Evolutionary conservation across 2,113 vertebrate species (phyloP).

Genomic region (Myrmophylax atrothorax): DNA sequence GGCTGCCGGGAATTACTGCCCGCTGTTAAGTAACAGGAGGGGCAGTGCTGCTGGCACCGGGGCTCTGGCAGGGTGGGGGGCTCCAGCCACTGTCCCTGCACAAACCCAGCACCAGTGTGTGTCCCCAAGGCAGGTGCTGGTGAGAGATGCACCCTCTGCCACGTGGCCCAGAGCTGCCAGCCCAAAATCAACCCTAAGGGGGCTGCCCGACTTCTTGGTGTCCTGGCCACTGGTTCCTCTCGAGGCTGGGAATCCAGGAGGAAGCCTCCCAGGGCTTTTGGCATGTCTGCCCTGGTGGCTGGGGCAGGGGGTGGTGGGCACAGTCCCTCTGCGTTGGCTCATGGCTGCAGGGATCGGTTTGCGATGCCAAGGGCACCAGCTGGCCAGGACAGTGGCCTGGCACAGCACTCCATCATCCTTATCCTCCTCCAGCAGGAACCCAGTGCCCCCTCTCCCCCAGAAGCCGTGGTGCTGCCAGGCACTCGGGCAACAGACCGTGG

Average conservation of each 20-base stretch:
- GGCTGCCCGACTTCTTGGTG: neutral
- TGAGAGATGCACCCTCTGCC: rapidly evolving
- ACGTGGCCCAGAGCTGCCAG: rapidly evolving
- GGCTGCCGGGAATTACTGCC: neutral
- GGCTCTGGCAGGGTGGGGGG: neutral
- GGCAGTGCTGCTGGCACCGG: rapidly evolving
- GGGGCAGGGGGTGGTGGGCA: neutral
- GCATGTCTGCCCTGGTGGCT: rapidly evolving
- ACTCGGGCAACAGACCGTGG: neutral
- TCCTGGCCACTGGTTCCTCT: neutral
- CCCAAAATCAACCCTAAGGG: rapidly evolving
- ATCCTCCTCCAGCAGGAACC: neutral
- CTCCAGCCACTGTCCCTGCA: neutral
- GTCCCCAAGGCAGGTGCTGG: rapidly evolving
- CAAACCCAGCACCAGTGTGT: rapidly evolving
- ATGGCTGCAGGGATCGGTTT: neutral
- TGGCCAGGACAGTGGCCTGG: rapidly evolving
- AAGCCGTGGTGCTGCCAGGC: neutral
- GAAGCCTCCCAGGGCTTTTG: neutral
- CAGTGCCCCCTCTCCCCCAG: neutral
- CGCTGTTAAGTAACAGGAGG: neutral
- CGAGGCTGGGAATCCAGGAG: rapidly evolving
- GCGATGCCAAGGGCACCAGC: neutral
- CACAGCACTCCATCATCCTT: rapidly evolving
- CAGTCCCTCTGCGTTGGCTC: rapidly evolving